phyloP scores from a whole-genome alignment of 2,113 vertebrate genomes.

The Donacobius atricapilla region DNA sequence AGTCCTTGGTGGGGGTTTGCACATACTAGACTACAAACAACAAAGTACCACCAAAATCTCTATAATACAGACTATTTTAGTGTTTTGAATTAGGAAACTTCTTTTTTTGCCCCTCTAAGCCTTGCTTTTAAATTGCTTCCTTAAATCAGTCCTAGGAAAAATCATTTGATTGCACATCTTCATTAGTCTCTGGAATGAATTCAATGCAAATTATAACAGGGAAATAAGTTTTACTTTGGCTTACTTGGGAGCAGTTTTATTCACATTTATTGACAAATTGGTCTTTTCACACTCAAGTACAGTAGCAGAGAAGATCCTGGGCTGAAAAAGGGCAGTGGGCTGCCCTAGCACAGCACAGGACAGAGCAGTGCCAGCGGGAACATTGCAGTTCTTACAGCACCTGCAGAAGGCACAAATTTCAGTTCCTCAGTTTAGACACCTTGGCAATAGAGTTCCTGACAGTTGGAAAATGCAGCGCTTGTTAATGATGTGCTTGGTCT shows the following conservation, averaged over 20 bases:
- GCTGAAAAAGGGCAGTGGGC: neutral
- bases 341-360: neutral
- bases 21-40: neutral
- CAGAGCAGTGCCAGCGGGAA: neutral
- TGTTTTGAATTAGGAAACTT: neutral
- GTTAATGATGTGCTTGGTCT: neutral
- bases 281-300: neutral
- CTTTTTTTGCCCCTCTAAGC: neutral
- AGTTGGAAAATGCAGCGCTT: neutral
- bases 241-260: neutral
- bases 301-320: neutral
- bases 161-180: neutral
- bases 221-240: neutral
- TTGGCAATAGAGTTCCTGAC: neutral
- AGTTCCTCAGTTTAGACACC: neutral
- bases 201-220: neutral
- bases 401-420: neutral
- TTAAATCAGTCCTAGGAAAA: neutral
- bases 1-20: neutral
- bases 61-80: neutral
- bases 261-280: neutral
- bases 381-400: neutral
- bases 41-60: neutral
- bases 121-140: neutral
- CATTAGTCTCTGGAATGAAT: neutral